Evolutionary conservation across 2,113 vertebrate species (phyloP), one percentile per base, ranked within the genome.

Genomic region (Tachuris rubrigastra): DNA sequence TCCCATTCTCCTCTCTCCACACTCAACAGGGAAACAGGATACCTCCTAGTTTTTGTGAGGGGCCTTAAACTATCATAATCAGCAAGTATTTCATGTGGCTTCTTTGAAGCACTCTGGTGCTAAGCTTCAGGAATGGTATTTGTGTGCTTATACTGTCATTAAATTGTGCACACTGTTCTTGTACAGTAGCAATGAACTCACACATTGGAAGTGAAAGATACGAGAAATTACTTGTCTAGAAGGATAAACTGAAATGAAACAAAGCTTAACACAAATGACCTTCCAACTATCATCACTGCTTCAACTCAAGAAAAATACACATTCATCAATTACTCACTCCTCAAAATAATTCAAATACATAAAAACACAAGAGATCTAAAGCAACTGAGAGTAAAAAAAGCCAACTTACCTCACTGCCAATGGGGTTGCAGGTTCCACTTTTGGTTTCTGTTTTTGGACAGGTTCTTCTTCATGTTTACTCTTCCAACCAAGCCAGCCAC

Each of bases 401-500:
- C 0, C 24, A 83, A 96, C 92, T 96, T 97, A 96, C 99, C 99
- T 99, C 96, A 99, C 99, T 78, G 98, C 98, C 93, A 99, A 76
- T 0, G 99, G 98, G 2, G 99, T 99, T 6, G 99, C 98, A 6
- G 99, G 98, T 93, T 99, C 99, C 69, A 99, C 98, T 95, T 99
- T 99, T 19, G 99, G 99, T 92, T 99, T 99, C 93, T 99, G 99
- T 94, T 99, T 99, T 90, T 98, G 99, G 39, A 94, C 91, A 14
- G 98, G 85, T 65, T 99, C 99, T 85, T 99, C 99, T 83, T 99
- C 99, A 10, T 98, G 98, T 95, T 98, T 99, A 93, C 98, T 98
- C 97, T 98, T 99, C 99, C 99, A 99, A 25, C 99, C 99, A 52
- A 99, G 98, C 99, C 99, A 99, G 21, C 99, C 99, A 91, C 99